Percentiles rank a stretch among this genome's conserved stretches.
Evolutionary conservation across 2,888 invertebrate species (phyloP).

Genomic region (Nomada lathburiana): DNA sequence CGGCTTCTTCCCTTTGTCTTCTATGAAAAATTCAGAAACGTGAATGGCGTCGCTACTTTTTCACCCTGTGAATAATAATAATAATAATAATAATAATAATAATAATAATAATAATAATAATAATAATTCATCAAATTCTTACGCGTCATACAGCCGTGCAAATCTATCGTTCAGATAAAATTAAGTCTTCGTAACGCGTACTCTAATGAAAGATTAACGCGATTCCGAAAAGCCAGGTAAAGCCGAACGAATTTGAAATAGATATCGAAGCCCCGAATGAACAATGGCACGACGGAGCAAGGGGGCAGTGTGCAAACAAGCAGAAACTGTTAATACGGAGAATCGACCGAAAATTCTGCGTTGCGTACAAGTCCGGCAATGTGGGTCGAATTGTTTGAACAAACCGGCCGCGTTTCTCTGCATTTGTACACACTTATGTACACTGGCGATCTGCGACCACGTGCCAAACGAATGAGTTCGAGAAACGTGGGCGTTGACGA

Average conservation of each 20-base stretch:
- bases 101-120: too few relatives aligned
- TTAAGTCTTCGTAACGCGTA: not conserved
- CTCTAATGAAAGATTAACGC: not conserved
- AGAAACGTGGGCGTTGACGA: conserved; percentile 68
- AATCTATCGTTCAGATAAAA: not conserved
- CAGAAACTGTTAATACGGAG: conserved; percentile 74
- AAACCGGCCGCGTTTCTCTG: conserved; percentile 74
- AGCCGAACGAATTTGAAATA: conserved; percentile 41
- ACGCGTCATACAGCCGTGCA: too few relatives aligned
- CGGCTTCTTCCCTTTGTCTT: conserved; percentile 3
- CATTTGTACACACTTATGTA: conserved; percentile 75
- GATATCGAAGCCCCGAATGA: conserved; percentile 30
- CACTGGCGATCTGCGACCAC: conserved; percentile 39
- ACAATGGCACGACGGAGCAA: conserved; percentile 41
- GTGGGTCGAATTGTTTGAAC: conserved; percentile 80
- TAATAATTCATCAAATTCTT: too few relatives aligned
- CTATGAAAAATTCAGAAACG: not conserved
- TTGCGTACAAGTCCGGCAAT: conserved; percentile 68
- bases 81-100: too few relatives aligned
- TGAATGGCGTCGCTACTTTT: not conserved
- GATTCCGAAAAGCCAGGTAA: conserved; percentile 19
- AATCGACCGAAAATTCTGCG: conserved; percentile 71
- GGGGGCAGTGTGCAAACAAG: conserved; percentile 67
- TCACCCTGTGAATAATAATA: not conserved
- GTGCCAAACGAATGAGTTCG: conserved; percentile 1